Percentiles rank a stretch among this genome's conserved stretches.
phyloP scores from a whole-genome alignment of 2,797 vertebrate genomes.

The Carapus acus region DNA sequence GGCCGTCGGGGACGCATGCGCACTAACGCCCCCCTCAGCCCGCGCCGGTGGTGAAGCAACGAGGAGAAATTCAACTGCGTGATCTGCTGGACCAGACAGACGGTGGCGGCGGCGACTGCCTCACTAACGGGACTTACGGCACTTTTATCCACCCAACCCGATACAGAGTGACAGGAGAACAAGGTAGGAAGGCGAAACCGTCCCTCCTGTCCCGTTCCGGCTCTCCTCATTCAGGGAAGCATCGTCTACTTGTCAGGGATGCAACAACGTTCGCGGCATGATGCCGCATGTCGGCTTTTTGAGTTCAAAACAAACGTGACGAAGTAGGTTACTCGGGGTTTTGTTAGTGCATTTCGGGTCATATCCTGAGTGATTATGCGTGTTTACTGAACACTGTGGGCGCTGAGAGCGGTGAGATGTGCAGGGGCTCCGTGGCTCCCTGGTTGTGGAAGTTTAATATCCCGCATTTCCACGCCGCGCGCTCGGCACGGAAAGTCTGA shows the following conservation, averaged over 20 bases:
- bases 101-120: slow-evolving; percentile 44
- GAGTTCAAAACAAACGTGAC: slow-evolving; percentile 71
- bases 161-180: slow-evolving; percentile 49
- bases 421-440: not conserved
- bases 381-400: accelerated
- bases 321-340: slow-evolving; percentile 29
- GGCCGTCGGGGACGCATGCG: slow-evolving; percentile 53
- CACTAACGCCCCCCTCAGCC: slow-evolving; percentile 20
- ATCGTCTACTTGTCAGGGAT: slow-evolving; percentile 17
- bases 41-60: slow-evolving; percentile 64
- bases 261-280: slow-evolving; percentile 33
- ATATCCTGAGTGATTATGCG: accelerated
- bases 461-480: slow-evolving; percentile 50
- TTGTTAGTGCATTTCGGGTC: not conserved
- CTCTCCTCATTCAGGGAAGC: not conserved
- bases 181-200: slow-evolving; percentile 42
- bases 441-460: slow-evolving; percentile 49
- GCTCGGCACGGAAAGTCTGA: slow-evolving; percentile 48
- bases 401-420: not conserved
- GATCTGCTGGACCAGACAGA: slow-evolving; percentile 52
- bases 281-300: slow-evolving; percentile 64
- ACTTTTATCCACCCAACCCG: slow-evolving; percentile 28
- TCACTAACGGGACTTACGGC: slow-evolving; percentile 33
- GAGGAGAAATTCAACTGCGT: slow-evolving; percentile 72
- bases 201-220: not conserved